Conservation (phyloP, 2,113 vertebrate genomes). For the Anoplopoma fimbria region DNA sequence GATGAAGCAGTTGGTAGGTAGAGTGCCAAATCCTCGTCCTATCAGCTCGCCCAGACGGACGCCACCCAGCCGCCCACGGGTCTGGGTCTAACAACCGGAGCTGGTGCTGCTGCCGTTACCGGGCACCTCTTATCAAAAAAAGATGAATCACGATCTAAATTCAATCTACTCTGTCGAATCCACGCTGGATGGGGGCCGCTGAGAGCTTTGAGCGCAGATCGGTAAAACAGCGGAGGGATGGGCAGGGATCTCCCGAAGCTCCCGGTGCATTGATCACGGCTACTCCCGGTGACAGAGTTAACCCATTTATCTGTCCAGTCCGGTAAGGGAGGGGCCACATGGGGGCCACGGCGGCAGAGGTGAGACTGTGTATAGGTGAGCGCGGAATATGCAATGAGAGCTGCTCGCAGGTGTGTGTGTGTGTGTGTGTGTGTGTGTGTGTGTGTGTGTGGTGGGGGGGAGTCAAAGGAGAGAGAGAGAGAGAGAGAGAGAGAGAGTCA, state of each 20-base stretch:
- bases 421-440: slow-evolving; percentile 2
- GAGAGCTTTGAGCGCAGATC: slow-evolving; percentile 39
- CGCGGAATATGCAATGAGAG: slow-evolving; percentile 42
- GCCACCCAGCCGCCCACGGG: slow-evolving; percentile 78
- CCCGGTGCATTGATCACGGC: slow-evolving; percentile 48
- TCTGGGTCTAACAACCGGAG: slow-evolving; percentile 68
- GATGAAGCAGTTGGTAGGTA: slow-evolving; percentile 56
- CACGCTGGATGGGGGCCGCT: slow-evolving; percentile 14
- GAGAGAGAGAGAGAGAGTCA: slow-evolving; percentile 5
- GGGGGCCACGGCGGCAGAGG: slow-evolving; percentile 41
- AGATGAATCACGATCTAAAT: slow-evolving; percentile 44
- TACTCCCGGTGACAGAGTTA: slow-evolving; percentile 62
- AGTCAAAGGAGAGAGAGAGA: slow-evolving; percentile 5
- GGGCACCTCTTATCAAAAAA: neutral
- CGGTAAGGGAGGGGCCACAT: slow-evolving; percentile 65
- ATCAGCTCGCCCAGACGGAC: slow-evolving; percentile 70
- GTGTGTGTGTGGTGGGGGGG: no score
- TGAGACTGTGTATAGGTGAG: slow-evolving; percentile 50
- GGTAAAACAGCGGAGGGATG: slow-evolving; percentile 39
- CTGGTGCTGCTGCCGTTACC: slow-evolving; percentile 15
- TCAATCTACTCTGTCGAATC: slow-evolving; percentile 43
- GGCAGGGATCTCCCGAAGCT: slow-evolving; percentile 61
- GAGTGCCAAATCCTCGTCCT: slow-evolving; percentile 58
- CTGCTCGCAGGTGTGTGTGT: slow-evolving; percentile 49
- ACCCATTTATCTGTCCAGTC: slow-evolving; percentile 62